phyloP scores from a whole-genome alignment of 2,113 vertebrate species.

The Anthoscopus minutus region DNA sequence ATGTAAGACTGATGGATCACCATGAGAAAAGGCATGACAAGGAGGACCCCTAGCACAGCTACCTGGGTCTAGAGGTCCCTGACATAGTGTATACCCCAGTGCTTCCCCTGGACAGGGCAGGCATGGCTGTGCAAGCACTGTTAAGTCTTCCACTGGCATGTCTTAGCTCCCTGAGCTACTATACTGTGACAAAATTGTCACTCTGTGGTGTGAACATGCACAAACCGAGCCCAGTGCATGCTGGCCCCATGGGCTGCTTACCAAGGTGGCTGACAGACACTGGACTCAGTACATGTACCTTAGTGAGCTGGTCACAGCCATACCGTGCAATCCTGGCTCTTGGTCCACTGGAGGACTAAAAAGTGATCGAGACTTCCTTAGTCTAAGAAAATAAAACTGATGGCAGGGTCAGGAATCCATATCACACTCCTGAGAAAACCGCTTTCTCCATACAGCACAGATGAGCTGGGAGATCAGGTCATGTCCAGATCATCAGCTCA shows the following conservation, averaged over 20 bases:
- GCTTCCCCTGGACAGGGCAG: not conserved
- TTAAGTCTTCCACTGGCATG: not conserved
- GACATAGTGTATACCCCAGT: not conserved
- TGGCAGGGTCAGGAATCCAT: not conserved
- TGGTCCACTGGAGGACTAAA: not conserved
- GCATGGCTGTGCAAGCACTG: not conserved
- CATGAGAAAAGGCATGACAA: not conserved
- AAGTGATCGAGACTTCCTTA: not conserved
- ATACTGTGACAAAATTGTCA: not conserved
- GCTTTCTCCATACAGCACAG: not conserved
- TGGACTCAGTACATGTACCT: rapidly evolving
- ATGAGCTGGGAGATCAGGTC: not conserved
- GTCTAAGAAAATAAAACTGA: not conserved
- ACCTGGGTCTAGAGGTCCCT: not conserved
- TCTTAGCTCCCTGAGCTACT: not conserved
- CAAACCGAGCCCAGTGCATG: not conserved
- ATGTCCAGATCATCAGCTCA: not conserved
- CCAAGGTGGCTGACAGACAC: not conserved
- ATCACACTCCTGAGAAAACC: not conserved
- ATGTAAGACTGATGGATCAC: not conserved
- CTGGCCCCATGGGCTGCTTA: not conserved
- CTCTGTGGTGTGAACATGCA: not conserved
- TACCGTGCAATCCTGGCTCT: not conserved
- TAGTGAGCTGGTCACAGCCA: not conserved
- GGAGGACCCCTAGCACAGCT: not conserved